Evolutionary conservation across 2,797 vertebrate species (phyloP), one percentile per base, ranked within the genome.

Genomic region (Pangasius djambal): DNA sequence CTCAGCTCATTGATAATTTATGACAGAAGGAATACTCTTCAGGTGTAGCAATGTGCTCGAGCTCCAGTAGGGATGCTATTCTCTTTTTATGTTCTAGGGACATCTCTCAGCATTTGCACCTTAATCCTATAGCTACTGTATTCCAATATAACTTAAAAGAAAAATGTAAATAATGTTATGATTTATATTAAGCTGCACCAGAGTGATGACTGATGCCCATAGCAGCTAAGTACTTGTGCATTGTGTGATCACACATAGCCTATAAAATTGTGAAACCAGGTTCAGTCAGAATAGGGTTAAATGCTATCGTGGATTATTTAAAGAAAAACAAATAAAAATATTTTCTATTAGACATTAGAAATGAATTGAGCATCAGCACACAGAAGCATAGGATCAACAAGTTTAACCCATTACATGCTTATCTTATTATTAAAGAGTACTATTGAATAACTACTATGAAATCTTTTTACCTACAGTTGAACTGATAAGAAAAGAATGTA

Each of bases 1-100:
- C 91, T 88, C 89, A 83, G 86, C 86, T 89, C 91, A 92, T 92
- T 91, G 91, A 91, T 91, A 91, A 92, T 92, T 92, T 90, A 92
- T 91, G 90, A 88, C 87, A 89, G 72, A 87, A 90, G 91, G 70
- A 78, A 70, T 83, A 75, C 84, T 86, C 72, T 78, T 86, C 81
- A 78, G n/a, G 70, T 65, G 40, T 37, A 31, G 85, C n/a, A 65
- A 37, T 31, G 6, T 59, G 59, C 31, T 52, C 67, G 0, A 13
- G 31, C 18, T 85, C 86, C 88, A 88, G 67, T 28, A 83, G 91
- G 81, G 91, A 85, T 84, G 70, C 88, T 4, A 4, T 88, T 90
- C 48, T 25, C 20, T 34, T 31, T 74, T 8, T 59, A 61, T 72
- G 16, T 20, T 48, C 22, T 65, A 75, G 40, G 25, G 37, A 40